Percentiles rank a stretch among this genome's conserved stretches.
These are phyloP conservation scores for Bugulina stolonifera DNA, from an alignment of 2,888 invertebrate species.

Conservation along the genomic window DNA sequence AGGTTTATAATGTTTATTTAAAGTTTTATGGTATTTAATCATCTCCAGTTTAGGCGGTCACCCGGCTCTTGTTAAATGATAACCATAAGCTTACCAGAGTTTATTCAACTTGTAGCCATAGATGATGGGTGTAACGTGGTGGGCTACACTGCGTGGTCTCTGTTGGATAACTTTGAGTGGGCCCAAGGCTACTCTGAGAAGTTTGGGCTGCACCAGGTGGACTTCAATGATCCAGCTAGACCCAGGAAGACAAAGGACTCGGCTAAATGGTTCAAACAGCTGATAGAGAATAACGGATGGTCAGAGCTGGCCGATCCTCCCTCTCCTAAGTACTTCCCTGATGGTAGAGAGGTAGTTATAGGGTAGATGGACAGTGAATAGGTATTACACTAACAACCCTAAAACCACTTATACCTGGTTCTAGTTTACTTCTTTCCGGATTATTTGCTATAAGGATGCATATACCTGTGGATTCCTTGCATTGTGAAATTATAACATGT, in stretches of 20 bases:
- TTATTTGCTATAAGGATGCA: too few relatives aligned
- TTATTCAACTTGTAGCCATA: background rate
- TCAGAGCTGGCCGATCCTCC: background rate
- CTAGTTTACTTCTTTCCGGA: too few relatives aligned
- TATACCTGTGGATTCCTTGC: too few relatives aligned
- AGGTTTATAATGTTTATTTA: background rate
- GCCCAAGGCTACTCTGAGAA: slow-evolving; percentile 63
- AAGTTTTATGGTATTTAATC: background rate
- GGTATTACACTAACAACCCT: too few relatives aligned
- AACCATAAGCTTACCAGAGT: background rate
- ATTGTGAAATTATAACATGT: too few relatives aligned
- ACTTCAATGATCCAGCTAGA: slow-evolving; percentile 63
- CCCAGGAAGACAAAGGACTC: slow-evolving; percentile 64
- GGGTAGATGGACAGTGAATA: too few relatives aligned
- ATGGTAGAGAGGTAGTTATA: background rate
- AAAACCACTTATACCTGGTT: too few relatives aligned
- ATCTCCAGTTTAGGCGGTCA: too few relatives aligned
- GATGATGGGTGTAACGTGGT: slow-evolving; percentile 38
- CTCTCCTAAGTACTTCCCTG: background rate
- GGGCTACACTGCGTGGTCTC: slow-evolving; percentile 71
- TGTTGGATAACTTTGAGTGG: slow-evolving; percentile 78
- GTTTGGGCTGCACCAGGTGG: slow-evolving; percentile 67
- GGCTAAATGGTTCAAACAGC: slow-evolving; percentile 32
- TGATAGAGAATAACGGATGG: slow-evolving; percentile 29
- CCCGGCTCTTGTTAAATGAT: too few relatives aligned